Conservation (phyloP, 2,797 vertebrate genomes). For the Masticophis lateralis region DNA sequence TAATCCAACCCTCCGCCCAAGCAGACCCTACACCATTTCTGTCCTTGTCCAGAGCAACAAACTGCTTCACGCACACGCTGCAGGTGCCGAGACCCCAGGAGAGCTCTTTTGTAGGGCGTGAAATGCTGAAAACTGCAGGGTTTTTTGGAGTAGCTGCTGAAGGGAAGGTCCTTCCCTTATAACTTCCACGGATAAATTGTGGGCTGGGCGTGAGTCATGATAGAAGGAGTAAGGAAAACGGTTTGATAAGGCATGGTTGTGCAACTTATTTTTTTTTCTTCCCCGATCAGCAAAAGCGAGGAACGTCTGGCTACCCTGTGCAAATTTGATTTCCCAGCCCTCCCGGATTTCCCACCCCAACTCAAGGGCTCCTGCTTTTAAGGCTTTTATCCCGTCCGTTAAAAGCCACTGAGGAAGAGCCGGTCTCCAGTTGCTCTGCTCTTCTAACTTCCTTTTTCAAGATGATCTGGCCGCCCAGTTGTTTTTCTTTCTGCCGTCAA, state of each 20-base stretch:
- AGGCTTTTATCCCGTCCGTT: background rate
- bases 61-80: accelerated
- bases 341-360: background rate
- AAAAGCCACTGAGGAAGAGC: background rate
- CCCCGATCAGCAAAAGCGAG: background rate
- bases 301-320: background rate
- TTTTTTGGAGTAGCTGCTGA: background rate
- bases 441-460: background rate
- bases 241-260: background rate
- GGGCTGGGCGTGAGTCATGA: background rate
- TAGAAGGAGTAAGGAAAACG: background rate
- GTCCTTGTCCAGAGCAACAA: background rate
- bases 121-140: background rate
- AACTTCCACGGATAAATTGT: background rate
- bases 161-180: background rate
- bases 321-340: background rate
- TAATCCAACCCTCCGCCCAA: too few relatives aligned
- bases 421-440: background rate
- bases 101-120: background rate
- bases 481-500: conserved; percentile 14
- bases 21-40: too few relatives aligned
- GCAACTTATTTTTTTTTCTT: background rate
- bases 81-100: background rate
- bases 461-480: conserved; percentile 8
- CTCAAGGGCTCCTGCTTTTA: background rate